Conservation (phyloP, 2,888 invertebrate genomes). For the Dusona sp. region DNA sequence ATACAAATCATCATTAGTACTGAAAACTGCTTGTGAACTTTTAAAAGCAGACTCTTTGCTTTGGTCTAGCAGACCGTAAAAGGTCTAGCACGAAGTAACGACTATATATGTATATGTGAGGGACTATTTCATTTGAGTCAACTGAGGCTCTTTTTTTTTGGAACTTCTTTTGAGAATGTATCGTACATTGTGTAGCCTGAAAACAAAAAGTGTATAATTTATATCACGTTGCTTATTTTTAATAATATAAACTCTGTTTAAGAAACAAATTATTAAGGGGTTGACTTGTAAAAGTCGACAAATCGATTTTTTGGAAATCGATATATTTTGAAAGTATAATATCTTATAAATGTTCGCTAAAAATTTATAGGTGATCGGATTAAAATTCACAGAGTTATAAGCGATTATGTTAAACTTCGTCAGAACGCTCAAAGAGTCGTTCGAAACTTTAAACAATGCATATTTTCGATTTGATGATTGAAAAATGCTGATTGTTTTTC, state of each 20-base stretch:
- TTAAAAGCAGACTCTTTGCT: not conserved
- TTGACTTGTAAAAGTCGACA: too few relatives aligned
- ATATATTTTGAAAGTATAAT: too few relatives aligned
- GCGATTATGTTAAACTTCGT: too few relatives aligned
- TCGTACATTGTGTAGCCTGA: not conserved
- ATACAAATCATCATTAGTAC: conserved; percentile 1
- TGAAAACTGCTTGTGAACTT: conserved; percentile 6
- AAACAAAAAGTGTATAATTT: not conserved
- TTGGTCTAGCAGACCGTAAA: not conserved
- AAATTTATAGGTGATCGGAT: too few relatives aligned
- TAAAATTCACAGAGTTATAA: too few relatives aligned
- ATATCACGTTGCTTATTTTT: not conserved
- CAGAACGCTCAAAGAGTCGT: too few relatives aligned
- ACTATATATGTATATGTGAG: not conserved
- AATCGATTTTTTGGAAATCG: too few relatives aligned
- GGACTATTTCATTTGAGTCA: not conserved
- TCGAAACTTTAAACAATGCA: too few relatives aligned
- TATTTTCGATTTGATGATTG: too few relatives aligned
- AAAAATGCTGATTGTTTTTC: too few relatives aligned
- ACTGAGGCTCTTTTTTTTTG: not conserved
- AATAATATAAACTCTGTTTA: not conserved
- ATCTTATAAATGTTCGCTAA: too few relatives aligned
- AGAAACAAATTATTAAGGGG: too few relatives aligned
- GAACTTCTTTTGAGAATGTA: not conserved
- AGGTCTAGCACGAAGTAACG: not conserved